phyloP scores from a whole-genome alignment of 2,113 vertebrate genomes.

The Myxocyprinus asiaticus region DNA sequence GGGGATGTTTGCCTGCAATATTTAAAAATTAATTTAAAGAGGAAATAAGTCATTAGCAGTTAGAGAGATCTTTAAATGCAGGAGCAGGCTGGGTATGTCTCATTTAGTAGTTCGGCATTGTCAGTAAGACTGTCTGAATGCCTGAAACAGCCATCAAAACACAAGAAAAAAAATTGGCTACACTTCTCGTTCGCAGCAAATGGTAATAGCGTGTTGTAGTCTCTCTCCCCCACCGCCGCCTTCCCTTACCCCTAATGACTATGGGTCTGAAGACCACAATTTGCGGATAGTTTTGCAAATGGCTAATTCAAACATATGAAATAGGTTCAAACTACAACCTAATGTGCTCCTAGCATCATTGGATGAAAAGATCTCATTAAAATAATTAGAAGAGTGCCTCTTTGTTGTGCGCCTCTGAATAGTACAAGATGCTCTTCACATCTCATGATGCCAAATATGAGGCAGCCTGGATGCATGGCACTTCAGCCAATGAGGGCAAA shows the following conservation, averaged over 20 bases:
- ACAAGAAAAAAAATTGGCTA: conserved; percentile 27
- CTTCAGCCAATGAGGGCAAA: conserved; percentile 76
- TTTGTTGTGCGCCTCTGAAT: conserved; percentile 78
- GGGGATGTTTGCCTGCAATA: conserved; percentile 43
- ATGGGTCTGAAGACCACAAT: conserved; percentile 69
- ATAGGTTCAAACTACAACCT: conserved; percentile 77
- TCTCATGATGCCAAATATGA: conserved; percentile 68
- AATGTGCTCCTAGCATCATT: conserved; percentile 78
- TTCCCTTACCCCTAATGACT: conserved; percentile 71
- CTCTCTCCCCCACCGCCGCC: conserved; percentile 66
- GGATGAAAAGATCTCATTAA: conserved; percentile 84
- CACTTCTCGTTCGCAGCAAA: conserved; percentile 24
- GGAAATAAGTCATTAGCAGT: conserved; percentile 30
- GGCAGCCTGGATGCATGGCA: conserved; percentile 69
- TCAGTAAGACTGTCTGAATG: conserved; percentile 14
- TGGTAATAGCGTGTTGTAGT: conserved; percentile 42
- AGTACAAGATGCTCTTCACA: conserved; percentile 73
- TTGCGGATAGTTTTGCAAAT: conserved; percentile 71
- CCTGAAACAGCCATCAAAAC: conserved; percentile 16
- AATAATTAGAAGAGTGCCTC: conserved; percentile 80
- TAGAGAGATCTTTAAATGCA: not conserved
- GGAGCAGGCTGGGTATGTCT: not conserved
- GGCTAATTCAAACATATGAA: conserved; percentile 80
- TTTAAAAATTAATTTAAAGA: conserved; percentile 9
- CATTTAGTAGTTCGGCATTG: conserved; percentile 31